A percentile compares a stretch with the other conserved stretches of the same genome.
Conservation (phyloP, 2,797 vertebrate genomes). For the Peromyscus nudipes region DNA sequence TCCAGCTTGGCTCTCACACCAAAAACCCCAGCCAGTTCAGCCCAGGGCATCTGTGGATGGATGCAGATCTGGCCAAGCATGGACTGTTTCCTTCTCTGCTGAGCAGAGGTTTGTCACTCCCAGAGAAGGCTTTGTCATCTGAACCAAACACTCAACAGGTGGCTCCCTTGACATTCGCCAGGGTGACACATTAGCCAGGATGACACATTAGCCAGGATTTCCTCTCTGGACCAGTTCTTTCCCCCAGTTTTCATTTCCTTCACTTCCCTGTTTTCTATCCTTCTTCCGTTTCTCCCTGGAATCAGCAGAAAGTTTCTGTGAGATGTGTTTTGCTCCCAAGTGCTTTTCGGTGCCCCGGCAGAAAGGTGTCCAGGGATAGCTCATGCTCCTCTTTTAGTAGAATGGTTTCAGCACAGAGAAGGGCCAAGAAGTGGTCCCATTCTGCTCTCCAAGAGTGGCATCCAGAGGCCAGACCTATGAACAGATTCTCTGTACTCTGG, state of each 20-base stretch:
- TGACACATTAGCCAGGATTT: no score
- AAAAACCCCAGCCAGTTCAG: no score
- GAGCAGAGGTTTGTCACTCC: neutral
- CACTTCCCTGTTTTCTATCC: rapidly evolving
- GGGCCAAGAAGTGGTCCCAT: rapidly evolving
- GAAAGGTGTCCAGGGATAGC: no score
- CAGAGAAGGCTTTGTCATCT: neutral
- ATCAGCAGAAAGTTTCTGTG: neutral
- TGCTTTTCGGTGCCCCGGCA: neutral
- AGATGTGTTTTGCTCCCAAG: neutral
- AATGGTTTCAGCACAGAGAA: neutral
- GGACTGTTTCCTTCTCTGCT: neutral
- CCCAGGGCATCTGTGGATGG: neutral
- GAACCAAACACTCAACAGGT: neutral
- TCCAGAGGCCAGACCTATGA: rapidly evolving
- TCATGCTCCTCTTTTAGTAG: neutral
- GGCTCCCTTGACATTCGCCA: neutral
- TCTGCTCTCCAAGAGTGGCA: neutral
- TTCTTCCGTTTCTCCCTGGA: neutral
- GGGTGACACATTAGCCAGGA: neutral
- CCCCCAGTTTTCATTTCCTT: neutral
- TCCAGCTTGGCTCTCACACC: neutral
- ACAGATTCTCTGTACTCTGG: neutral
- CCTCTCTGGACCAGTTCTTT: neutral
- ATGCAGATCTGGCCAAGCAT: neutral